Base-by-base conservation (phyloP, 2,888 invertebrate species). In the Nymphalis urticae region DNA sequence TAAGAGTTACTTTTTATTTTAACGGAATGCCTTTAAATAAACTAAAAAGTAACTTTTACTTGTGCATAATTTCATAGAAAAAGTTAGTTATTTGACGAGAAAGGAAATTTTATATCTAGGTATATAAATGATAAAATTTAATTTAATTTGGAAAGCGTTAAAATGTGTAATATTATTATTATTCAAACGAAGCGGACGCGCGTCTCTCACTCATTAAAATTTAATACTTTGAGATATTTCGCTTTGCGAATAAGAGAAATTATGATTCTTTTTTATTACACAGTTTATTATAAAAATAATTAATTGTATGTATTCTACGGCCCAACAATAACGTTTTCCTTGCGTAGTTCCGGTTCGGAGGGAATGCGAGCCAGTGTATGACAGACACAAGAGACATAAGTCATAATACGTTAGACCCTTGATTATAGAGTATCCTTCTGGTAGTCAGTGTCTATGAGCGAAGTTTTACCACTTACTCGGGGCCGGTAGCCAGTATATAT, bases 61-160 rank as follows among this genome's bases (percentile, higher is more conserved):
- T 17, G 17, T 54, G 54, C 27, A 10, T 21, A 24, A 13, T 13
- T 51, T 5, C 17, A 16, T 9, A 10, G n/a, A 19, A 19, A 51
- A 50, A 50, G 54, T 27, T 27, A 16, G 32, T 13, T 56, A 17
- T 56, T 56, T 56, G 32, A 53, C 24, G 54, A 32, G 32, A 27
- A 51, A 32, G 32, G 8, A 56, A 56, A 56, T 32, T 27, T 32
- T 17, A 17, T 32, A 24, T 32, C 16, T 56, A 42, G 32, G 27
- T 56, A n/a, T 56, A 17, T 32, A 13, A 42, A 42, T 42, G 2
- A 42, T 42, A 3, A 36, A 10, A 13, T 42, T 42, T 42, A 13
- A 13, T 56, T 32, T n/a, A 56, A 27, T 56, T 32, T 56, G 54
- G 54, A 56, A 56, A 56, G 54, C 17, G 54, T 32, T 56, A 17